These are phyloP conservation scores for Rhodophaea formosa DNA, from an alignment of 2,888 invertebrate species.

Conservation along the genomic window DNA sequence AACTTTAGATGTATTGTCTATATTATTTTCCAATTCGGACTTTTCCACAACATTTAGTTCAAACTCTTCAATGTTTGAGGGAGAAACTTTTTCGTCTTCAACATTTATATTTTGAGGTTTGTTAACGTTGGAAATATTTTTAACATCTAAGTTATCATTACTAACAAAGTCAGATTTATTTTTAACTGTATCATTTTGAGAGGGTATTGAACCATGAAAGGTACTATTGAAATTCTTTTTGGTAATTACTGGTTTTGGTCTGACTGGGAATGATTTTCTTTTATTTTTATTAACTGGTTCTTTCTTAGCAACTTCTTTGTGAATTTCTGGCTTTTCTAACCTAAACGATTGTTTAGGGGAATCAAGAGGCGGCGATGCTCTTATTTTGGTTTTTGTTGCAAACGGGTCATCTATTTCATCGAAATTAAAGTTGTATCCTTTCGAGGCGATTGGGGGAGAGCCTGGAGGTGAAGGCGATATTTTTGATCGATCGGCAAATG, in stretches of 20 bases:
- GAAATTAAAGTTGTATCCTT: conserved; percentile 67
- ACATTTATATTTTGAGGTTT: background rate
- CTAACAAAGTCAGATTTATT: conserved; percentile 5
- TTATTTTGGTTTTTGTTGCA: conserved; percentile 62
- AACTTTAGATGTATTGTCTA: conserved; percentile 9
- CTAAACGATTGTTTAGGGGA: conserved; percentile 30
- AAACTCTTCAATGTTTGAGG: background rate
- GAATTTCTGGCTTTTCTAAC: conserved; percentile 20
- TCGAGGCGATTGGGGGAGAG: conserved; percentile 59
- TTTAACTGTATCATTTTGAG: background rate
- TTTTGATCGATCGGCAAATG: conserved; percentile 33
- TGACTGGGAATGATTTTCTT: conserved; percentile 50
- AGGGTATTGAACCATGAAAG: conserved; percentile 27
- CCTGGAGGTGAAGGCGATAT: conserved; percentile 38
- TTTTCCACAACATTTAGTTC: conserved; percentile 2
- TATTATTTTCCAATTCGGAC: conserved; percentile 4
- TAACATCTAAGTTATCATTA: too few species aligned
- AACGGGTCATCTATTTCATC: conserved; percentile 69
- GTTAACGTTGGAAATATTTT: background rate
- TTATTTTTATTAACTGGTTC: conserved; percentile 35
- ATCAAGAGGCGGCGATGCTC: conserved; percentile 51
- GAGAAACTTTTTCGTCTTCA: background rate
- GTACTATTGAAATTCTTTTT: conserved; percentile 48
- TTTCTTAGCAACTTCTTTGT: conserved; percentile 31
- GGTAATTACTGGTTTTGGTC: conserved; percentile 36